Evolutionary conservation across 2,888 invertebrate genomes (phyloP).

Genomic region (Chirona hameri): DNA sequence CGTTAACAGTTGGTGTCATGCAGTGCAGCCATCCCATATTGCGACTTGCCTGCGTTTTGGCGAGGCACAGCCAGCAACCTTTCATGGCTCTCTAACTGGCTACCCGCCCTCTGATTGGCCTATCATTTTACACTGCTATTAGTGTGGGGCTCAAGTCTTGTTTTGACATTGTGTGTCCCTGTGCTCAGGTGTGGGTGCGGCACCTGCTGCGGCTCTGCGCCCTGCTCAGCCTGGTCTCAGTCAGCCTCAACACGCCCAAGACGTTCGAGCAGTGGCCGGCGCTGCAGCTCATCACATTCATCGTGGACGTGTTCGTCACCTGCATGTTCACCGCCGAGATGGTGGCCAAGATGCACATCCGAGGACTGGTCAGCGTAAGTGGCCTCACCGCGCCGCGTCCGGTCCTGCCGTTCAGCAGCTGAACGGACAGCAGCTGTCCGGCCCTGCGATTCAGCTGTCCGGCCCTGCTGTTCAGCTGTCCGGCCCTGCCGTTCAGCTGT

Average conservation of each 20-base stretch:
- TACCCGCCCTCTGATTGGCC: no score
- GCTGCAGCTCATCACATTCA: slow-evolving; percentile 85
- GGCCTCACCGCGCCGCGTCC: background rate
- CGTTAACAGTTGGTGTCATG: no score
- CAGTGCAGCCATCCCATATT: no score
- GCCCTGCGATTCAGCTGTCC: no score
- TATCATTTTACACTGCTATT: no score
- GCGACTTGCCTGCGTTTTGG: no score
- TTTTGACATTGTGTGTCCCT: background rate
- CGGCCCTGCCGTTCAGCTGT: no score
- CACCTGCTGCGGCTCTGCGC: slow-evolving; percentile 84
- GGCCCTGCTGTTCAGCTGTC: no score
- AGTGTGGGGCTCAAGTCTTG: background rate
- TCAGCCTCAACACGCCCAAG: slow-evolving; percentile 95
- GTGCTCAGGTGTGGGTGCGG: slow-evolving; percentile 75
- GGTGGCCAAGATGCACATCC: slow-evolving; percentile 97
- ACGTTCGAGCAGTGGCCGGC: slow-evolving; percentile 86
- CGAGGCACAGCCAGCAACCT: no score
- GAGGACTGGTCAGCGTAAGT: slow-evolving; percentile 65
- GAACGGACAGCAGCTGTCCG: no score
- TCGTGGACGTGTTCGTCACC: slow-evolving; percentile 82
- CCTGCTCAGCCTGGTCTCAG: slow-evolving; percentile 87
- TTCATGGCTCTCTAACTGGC: no score
- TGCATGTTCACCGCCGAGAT: slow-evolving; percentile 95
- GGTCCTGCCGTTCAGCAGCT: no score